A percentile compares a stretch with the other conserved stretches of the same genome.
Evolutionary conservation across 2,113 vertebrate genomes (phyloP).

Genomic region (Antechinus stuartii): DNA sequence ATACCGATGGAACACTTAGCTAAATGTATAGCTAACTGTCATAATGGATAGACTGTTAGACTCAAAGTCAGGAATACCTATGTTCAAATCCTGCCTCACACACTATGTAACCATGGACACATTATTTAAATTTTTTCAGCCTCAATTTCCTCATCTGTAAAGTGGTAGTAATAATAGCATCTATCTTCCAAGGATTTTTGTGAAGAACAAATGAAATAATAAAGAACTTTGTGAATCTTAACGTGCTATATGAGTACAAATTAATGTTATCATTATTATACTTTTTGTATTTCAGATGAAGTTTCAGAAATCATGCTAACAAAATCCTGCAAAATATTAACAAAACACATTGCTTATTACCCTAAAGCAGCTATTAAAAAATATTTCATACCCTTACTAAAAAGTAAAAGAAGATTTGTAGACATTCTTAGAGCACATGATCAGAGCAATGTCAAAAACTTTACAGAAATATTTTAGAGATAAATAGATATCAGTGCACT

Average conservation of each 20-base stretch:
- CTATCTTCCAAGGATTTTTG: not conserved
- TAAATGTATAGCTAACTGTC: not conserved
- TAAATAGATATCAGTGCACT: not conserved
- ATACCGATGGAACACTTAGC: not conserved
- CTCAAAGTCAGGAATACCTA: not conserved
- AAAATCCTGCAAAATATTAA: not conserved
- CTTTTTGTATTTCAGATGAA: not conserved
- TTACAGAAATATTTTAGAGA: not conserved
- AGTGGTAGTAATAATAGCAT: not conserved
- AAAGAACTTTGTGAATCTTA: not conserved
- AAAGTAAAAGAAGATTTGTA: not conserved
- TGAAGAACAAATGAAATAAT: not conserved
- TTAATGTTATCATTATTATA: not conserved
- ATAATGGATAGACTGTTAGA: not conserved
- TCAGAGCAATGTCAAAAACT: not conserved
- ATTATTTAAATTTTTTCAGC: not conserved
- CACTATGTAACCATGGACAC: not conserved
- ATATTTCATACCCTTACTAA: not conserved
- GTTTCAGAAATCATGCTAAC: not conserved
- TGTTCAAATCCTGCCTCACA: not conserved
- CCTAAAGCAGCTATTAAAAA: not conserved
- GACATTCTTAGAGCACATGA: not conserved
- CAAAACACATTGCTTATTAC: not conserved
- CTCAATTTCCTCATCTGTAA: not conserved
- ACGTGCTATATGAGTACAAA: not conserved